Evolutionary conservation across 2,888 invertebrate genomes (phyloP).

Genomic region (Nebria salina): DNA sequence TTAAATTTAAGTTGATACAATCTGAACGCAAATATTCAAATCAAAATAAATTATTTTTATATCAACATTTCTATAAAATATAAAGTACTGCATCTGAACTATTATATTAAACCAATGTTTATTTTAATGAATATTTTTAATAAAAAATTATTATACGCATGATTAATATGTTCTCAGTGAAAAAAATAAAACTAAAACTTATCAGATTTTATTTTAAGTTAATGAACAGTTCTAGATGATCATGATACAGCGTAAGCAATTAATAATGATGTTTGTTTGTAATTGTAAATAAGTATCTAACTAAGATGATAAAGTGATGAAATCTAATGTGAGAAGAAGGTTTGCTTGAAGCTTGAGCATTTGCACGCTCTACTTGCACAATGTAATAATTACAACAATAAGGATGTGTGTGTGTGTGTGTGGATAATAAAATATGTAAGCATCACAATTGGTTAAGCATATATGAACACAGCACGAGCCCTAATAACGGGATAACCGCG

Average conservation of each 20-base stretch:
- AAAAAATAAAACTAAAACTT: background rate
- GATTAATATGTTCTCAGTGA: background rate
- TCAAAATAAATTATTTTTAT: no score
- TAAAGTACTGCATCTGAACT: no score
- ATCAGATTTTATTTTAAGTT: background rate
- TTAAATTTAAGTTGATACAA: no score
- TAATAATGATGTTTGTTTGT: background rate
- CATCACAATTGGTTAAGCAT: constrained; percentile 1
- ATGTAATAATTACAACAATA: background rate
- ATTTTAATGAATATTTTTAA: no score
- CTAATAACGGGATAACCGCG: background rate
- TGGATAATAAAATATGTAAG: background rate
- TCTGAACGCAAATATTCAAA: no score
- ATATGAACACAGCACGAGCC: background rate
- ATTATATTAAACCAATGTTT: no score
- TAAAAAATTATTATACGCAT: no score
- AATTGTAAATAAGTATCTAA: background rate
- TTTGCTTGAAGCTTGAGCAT: background rate
- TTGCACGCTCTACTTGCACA: background rate
- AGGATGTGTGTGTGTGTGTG: background rate
- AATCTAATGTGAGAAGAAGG: background rate
- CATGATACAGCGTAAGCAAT: background rate
- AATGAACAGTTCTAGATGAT: background rate
- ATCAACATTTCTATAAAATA: no score
- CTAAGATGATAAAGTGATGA: background rate